Evolutionary conservation across 2,797 vertebrate species (phyloP).

Genomic region (Hemibagrus guttatus): DNA sequence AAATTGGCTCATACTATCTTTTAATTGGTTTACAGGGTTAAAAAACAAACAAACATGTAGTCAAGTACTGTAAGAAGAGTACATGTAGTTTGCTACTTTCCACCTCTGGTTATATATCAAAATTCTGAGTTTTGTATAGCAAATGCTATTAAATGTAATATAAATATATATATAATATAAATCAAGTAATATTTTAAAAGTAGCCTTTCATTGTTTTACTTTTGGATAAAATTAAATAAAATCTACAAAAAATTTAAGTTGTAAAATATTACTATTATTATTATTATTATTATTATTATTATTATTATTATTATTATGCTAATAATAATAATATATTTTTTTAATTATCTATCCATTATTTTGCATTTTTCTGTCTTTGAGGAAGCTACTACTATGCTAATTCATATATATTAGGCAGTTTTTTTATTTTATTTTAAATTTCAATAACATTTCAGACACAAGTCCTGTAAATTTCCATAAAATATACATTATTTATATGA

Average conservation of each 20-base stretch:
- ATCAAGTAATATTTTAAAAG: neutral
- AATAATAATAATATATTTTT: too few relatives aligned
- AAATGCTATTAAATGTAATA: neutral
- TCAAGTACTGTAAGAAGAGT: neutral
- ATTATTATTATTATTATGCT: too few relatives aligned
- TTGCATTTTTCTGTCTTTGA: neutral
- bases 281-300: too few relatives aligned
- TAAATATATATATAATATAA: neutral
- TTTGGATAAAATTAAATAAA: neutral
- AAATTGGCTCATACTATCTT: neutral
- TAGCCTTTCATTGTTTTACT: neutral
- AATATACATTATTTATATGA: neutral
- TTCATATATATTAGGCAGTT: neutral
- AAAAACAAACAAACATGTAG: neutral
- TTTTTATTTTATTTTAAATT: neutral
- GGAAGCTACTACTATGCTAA: neutral
- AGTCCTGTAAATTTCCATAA: neutral
- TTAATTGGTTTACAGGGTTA: neutral
- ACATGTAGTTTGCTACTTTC: neutral
- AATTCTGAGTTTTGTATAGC: neutral
- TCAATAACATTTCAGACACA: neutral
- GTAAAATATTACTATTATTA: too few relatives aligned
- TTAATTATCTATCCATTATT: neutral
- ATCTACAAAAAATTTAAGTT: neutral
- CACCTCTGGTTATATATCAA: neutral